These are phyloP conservation scores for Habroteleia sp. DNA, from an alignment of 2,888 invertebrate genomes.

Conservation along the genomic window DNA sequence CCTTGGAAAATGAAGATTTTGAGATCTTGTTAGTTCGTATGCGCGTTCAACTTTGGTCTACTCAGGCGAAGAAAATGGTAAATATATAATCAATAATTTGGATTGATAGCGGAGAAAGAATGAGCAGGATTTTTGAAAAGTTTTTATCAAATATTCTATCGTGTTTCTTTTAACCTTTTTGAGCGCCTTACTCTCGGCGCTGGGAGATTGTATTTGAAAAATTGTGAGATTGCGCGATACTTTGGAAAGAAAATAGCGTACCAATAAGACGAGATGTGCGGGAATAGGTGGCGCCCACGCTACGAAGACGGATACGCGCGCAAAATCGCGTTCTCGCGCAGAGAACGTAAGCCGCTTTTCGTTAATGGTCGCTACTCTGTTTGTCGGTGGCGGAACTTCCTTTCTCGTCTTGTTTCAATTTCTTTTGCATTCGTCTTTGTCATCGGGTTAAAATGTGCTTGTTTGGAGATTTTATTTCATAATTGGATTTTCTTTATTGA, in stretches of 20 bases:
- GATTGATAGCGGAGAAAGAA: slow-evolving; percentile 31
- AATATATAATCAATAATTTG: slow-evolving; percentile 49
- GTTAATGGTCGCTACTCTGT: slow-evolving; percentile 57
- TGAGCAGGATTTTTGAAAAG: slow-evolving; percentile 26
- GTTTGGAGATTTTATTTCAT: background rate
- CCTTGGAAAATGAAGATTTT: background rate
- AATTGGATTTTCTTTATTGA: background rate
- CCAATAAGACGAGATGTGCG: slow-evolving; percentile 26
- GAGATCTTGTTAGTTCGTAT: background rate
- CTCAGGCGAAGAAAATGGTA: slow-evolving; percentile 16
- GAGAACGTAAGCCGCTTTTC: slow-evolving; percentile 58
- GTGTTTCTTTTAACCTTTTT: slow-evolving; percentile 14
- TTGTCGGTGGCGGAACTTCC: slow-evolving; percentile 56
- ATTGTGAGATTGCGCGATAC: slow-evolving; percentile 38
- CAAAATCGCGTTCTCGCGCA: slow-evolving; percentile 35
- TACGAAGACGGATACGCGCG: slow-evolving; percentile 30
- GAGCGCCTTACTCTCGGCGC: background rate
- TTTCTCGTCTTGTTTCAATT: slow-evolving; percentile 52
- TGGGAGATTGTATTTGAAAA: slow-evolving; percentile 31
- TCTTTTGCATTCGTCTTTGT: slow-evolving; percentile 58
- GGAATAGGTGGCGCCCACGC: slow-evolving; percentile 12
- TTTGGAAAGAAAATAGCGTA: slow-evolving; percentile 38
- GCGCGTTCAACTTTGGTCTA: background rate
- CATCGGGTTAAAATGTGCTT: slow-evolving; percentile 5
- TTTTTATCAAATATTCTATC: slow-evolving; percentile 45